These are phyloP conservation scores for Tribolium freemani DNA, from an alignment of 2,888 invertebrate genomes.

Conservation along the genomic window DNA sequence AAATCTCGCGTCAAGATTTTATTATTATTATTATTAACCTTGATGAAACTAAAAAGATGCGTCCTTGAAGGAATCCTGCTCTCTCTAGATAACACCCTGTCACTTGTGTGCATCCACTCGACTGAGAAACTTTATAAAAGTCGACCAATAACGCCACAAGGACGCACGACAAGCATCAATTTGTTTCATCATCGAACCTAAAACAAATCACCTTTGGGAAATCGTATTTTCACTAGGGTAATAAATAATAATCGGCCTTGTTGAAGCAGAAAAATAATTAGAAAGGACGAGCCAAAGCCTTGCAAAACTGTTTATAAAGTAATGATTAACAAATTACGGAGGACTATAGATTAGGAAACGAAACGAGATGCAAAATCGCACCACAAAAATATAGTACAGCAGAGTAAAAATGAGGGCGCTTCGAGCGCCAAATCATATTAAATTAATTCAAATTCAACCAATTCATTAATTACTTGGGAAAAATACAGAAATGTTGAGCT, in stretches of 20 bases:
- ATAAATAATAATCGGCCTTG: constrained; percentile 8
- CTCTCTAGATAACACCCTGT: constrained; percentile 57
- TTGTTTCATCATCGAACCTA: constrained; percentile 27
- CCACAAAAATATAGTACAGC: no score
- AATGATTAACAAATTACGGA: no score
- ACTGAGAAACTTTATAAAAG: constrained; percentile 57
- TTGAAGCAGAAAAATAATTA: neutral
- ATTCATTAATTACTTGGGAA: no score
- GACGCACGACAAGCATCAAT: constrained; percentile 40
- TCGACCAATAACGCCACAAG: constrained; percentile 43
- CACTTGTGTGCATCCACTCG: constrained; percentile 56
- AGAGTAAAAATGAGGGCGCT: no score
- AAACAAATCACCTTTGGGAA: constrained; percentile 21
- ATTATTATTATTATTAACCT: constrained; percentile 29
- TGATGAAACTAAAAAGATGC: constrained; percentile 9
- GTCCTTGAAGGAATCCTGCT: constrained; percentile 46
- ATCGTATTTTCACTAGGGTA: constrained; percentile 18
- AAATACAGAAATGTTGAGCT: no score
- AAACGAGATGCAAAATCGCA: no score
- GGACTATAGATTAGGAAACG: no score
- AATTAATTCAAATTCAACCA: no score
- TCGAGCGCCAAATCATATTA: no score
- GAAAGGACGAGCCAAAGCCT: neutral
- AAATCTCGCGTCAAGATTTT: neutral
- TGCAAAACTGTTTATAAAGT: no score